Evolutionary conservation across 1,140 invertebrate genomes (phyloP), one percentile per base, ranked within the genome.

Genomic region (Drosophila guanche): DNA sequence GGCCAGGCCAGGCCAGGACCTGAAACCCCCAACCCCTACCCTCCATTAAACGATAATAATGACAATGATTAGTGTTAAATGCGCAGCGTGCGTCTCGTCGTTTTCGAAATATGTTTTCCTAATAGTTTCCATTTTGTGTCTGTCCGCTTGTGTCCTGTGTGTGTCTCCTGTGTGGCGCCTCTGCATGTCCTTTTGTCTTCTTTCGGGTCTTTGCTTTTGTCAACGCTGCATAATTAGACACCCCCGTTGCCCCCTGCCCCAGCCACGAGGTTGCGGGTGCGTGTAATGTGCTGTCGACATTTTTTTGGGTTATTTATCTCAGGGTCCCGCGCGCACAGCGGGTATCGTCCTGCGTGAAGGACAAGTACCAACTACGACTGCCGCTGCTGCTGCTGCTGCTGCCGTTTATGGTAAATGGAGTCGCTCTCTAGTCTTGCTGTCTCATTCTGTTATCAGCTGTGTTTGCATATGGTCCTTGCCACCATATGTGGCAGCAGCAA

Each of bases 11-110:
- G 42, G 6, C 20, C 6, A 56, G 62, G 22, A 52, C 37, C 42
- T 40, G 33, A 23, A 45, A 54, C 41, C 20, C 41, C n/a, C 50
- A 52, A 14, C 14, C 54, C 33, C 29, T 20, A 20, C 16, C 33
- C 10, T 4, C 33, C 10, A 4, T 37, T 2, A 33, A 50, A 43
- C 59, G 69, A 76, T 76, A 59, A 79, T 71, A 71, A 85, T 66
- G 76, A 67, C 76, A 62, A 81, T 73, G 78, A 74, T 81, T 86
- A 81, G 80, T 85, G 77, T 69, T 81, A 74, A 86, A 81, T 50
- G 77, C 66, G 47, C 71, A 43, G 61, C 62, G 78, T 65, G 80
- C 58, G 60, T 54, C 46, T 53, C 61, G 1, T 33, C 29, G 29
- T 33, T 37, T 10, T 10, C 10, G 61, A 79, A 76, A 85, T 85